Base-by-base conservation (phyloP, 2,113 vertebrate genomes). In the Aegotheles bennettii region DNA sequence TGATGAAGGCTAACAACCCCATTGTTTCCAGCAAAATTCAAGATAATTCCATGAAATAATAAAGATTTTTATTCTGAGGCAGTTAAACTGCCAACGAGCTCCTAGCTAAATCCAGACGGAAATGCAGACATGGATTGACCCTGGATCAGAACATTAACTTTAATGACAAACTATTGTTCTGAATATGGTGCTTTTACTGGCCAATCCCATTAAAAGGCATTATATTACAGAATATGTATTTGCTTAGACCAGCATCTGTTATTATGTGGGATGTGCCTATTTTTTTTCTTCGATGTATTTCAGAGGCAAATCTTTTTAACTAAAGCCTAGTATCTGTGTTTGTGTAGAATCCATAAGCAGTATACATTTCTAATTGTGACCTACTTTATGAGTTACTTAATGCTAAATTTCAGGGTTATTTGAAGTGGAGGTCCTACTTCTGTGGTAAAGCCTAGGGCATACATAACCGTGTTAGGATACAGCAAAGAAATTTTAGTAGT, bases 81-180 rank as follows among this genome's bases (percentile, higher is more conserved):
- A 2, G 21, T 61, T 87, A 80, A 86, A 80, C 68, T 93, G 31
- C 54, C 83, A 81, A 5, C 3, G 11, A 86, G 33, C 19, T 82
- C 40, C 86, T 74, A 69, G 43, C 11, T 90, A 67, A 92, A 90
- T 92, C 17, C 54, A 80, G 59, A 61, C 33, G 93, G 73, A 94
- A 95, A 77, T 61, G 63, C 33, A 86, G 68, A 80, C 64, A 70
- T n/a, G 19, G 59, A 70, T 86, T 0, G 1, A 81, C 18, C 24
- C 29, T 77, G 67, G n/a, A 84, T 86, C n/a, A 73, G 67, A 94
- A 87, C 50, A 92, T 95, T 79, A 85, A 91, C 19, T 85, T 94
- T 78, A 88, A 63, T 70, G 80, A 42, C 33, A 93, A 97, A 38
- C 68, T 71, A 51, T 75, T 93, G 45, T 96, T 86, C 29, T 74